Percentiles rank a stretch among this genome's conserved stretches.
Evolutionary conservation across 2,888 invertebrate species (phyloP).

Genomic region (Amiota communis): DNA sequence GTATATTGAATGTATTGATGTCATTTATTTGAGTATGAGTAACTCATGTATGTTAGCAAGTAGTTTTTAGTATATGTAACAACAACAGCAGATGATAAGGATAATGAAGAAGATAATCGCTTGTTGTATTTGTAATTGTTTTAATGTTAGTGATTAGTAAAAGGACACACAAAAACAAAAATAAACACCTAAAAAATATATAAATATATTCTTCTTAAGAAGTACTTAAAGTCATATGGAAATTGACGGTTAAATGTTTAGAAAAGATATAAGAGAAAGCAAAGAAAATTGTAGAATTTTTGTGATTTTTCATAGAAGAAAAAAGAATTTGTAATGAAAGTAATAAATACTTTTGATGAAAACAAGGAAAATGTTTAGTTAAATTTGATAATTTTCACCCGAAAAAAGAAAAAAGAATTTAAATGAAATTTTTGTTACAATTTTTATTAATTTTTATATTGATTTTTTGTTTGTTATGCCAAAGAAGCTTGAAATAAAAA

Average conservation of each 20-base stretch:
- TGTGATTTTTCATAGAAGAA: background rate
- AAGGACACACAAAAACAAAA: background rate
- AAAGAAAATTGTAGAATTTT: background rate
- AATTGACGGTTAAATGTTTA: background rate
- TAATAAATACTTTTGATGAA: no score
- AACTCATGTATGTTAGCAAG: background rate
- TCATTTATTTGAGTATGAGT: background rate
- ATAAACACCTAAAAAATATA: background rate
- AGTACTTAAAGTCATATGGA: no score
- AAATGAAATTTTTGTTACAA: no score
- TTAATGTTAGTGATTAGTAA: slow-evolving; percentile 32
- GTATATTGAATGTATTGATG: no score
- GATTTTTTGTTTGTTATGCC: slow-evolving; percentile 13
- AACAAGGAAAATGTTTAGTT: no score
- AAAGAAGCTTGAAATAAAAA: slow-evolving; percentile 30
- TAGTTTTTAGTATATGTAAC: slow-evolving; percentile 12
- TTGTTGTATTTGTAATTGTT: slow-evolving; percentile 50
- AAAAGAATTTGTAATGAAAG: no score
- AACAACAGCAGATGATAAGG: background rate
- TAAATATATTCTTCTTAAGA: no score
- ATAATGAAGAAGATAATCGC: slow-evolving; percentile 32
- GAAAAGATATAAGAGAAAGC: background rate
- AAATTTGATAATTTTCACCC: no score
- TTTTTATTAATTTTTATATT: slow-evolving; percentile 52
- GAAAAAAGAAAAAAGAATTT: no score